Percentiles rank a stretch among this genome's conserved stretches.
phyloP scores from a whole-genome alignment of 1,140 invertebrate genomes.

The Bombus haemorrhoidalis region DNA sequence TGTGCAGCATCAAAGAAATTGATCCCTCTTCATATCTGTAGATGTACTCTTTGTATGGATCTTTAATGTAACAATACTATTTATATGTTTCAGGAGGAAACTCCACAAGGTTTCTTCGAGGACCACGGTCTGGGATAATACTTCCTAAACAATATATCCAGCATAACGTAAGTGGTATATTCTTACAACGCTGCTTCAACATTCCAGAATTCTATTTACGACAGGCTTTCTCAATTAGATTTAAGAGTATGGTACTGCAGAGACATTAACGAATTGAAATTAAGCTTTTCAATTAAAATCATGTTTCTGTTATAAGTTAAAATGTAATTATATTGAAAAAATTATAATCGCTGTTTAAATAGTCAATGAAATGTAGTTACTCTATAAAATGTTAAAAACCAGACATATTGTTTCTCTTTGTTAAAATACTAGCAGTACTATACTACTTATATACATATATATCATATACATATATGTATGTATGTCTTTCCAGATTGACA shows the following conservation, averaged over 20 bases:
- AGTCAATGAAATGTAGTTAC: constrained; percentile 22
- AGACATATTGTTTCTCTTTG: constrained; percentile 4
- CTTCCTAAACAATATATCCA: constrained; percentile 45
- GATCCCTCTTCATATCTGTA: constrained; percentile 81
- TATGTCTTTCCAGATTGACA: constrained; percentile 5
- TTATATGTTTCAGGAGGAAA: constrained; percentile 96
- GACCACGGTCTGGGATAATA: constrained; percentile 97
- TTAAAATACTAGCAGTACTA: constrained; percentile 21
- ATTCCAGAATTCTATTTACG: constrained; percentile 38
- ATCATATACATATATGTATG: background rate
- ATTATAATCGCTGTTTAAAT: background rate
- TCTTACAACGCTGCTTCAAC: constrained; percentile 29
- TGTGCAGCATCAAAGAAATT: constrained; percentile 81
- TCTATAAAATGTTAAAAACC: background rate
- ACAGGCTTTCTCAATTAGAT: background rate
- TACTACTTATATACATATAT: constrained; percentile 4
- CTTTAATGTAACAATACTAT: constrained; percentile 52
- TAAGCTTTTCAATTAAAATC: background rate
- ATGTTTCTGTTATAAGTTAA: background rate
- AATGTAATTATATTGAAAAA: background rate
- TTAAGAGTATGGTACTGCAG: constrained; percentile 15
- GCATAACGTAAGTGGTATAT: constrained; percentile 40
- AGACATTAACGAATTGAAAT: background rate
- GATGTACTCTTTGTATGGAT: background rate
- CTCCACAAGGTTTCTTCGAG: constrained; percentile 98